Evolutionary conservation across 2,797 vertebrate species (phyloP).

Genomic region (Sebastes goodei): DNA sequence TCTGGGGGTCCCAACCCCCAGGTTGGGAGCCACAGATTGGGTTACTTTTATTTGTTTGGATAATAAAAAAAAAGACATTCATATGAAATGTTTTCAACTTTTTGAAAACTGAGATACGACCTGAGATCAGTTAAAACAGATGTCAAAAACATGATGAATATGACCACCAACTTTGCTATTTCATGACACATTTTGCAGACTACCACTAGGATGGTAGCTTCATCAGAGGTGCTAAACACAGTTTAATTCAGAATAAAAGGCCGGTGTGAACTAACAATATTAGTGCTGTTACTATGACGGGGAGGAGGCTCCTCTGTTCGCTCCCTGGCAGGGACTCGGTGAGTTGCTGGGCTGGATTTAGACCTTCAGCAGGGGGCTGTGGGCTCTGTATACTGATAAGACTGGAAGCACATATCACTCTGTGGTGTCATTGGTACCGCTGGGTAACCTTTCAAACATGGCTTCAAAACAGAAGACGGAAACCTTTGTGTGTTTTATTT

Average conservation of each 20-base stretch:
- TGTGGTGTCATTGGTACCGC: conserved; percentile 30
- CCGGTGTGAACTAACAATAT: neutral
- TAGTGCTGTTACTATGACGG: conserved; percentile 42
- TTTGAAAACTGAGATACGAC: neutral
- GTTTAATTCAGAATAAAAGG: neutral
- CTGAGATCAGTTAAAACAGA: neutral
- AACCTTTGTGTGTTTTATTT: neutral
- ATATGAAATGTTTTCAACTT: neutral
- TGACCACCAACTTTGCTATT: neutral
- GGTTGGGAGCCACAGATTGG: neutral
- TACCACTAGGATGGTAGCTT: neutral
- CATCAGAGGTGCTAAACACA: neutral
- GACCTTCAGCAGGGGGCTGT: conserved; percentile 60
- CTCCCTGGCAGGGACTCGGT: conserved; percentile 44
- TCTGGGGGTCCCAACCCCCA: neutral
- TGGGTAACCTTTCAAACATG: conserved; percentile 32
- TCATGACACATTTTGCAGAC: neutral
- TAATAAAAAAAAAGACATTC: too few relatives aligned
- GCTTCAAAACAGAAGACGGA: conserved; percentile 14
- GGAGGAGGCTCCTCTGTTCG: neutral
- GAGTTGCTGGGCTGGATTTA: conserved; percentile 80
- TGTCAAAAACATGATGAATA: neutral
- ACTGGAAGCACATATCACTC: conserved; percentile 17
- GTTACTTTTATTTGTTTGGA: neutral
- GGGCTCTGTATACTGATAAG: conserved; percentile 63